Conservation (phyloP, 2,113 vertebrate genomes). For the Scopus umbretta region DNA sequence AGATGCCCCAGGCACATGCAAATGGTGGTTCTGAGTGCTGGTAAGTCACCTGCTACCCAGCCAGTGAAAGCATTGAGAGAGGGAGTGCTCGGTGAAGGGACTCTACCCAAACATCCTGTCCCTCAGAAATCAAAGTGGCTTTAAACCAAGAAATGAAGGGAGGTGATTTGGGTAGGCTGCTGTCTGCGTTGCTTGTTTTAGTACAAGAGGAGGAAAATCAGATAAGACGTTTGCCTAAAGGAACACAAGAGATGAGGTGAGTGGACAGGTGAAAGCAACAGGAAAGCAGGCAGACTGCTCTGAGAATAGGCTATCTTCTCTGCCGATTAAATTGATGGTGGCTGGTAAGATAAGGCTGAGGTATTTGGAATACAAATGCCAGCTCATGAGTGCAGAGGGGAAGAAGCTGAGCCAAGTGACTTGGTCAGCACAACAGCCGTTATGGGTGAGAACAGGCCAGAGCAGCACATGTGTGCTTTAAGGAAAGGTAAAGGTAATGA, state of each 20-base stretch:
- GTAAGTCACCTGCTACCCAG: neutral
- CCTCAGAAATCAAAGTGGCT: neutral
- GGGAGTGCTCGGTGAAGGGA: too few relatives aligned
- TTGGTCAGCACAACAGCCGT: neutral
- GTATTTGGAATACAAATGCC: neutral
- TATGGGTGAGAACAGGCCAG: neutral
- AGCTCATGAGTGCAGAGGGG: neutral
- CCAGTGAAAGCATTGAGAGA: neutral
- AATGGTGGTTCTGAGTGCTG: neutral
- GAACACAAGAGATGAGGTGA: neutral
- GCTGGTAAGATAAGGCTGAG: neutral
- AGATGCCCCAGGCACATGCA: fast-evolving
- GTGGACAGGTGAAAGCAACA: neutral
- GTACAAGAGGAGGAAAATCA: neutral
- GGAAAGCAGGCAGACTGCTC: neutral
- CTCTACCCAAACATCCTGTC: neutral
- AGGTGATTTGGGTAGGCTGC: neutral
- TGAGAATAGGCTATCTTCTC: neutral
- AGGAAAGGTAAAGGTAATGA: neutral
- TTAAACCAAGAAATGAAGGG: neutral
- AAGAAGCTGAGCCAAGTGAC: neutral
- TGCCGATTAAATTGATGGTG: neutral
- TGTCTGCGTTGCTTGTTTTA: neutral
- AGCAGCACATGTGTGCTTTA: neutral
- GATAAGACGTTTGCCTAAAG: neutral